Evolutionary conservation across 1,140 invertebrate genomes (phyloP).

Genomic region (Brachionus asplanchnoidis): DNA sequence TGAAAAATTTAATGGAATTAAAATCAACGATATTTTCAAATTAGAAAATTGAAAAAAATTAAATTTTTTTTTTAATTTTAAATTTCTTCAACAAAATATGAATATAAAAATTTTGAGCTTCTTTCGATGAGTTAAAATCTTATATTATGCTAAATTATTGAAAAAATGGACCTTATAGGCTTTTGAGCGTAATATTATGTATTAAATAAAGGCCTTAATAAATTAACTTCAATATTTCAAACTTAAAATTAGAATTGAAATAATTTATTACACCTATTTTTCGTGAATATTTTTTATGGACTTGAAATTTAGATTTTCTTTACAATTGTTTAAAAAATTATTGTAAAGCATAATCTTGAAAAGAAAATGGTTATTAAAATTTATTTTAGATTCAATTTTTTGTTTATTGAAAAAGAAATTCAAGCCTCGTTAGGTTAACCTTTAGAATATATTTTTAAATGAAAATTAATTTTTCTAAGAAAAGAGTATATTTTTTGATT

Average conservation of each 20-base stretch:
- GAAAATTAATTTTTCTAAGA: background rate
- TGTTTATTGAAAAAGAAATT: background rate
- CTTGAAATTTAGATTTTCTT: background rate
- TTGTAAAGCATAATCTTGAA: background rate
- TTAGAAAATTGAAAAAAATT: too few relatives aligned
- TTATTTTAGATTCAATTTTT: background rate
- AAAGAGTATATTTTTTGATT: too few relatives aligned
- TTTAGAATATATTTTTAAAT: background rate
- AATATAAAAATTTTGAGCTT: too few relatives aligned
- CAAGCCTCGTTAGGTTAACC: background rate
- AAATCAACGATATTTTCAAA: too few relatives aligned
- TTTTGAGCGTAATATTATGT: background rate
- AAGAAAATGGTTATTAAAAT: background rate
- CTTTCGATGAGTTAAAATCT: too few relatives aligned
- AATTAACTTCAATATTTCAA: background rate
- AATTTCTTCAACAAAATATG: too few relatives aligned
- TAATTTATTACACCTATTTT: background rate
- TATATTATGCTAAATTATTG: too few relatives aligned
- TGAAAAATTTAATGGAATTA: too few relatives aligned
- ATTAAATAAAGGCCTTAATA: background rate
- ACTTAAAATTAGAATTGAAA: background rate
- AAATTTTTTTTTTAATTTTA: too few relatives aligned
- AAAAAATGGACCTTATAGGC: too few relatives aligned
- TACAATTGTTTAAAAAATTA: background rate
- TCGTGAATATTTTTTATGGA: background rate